Evolutionary conservation across 2,888 invertebrate species (phyloP).

Genomic region (Ophion slaviceki): DNA sequence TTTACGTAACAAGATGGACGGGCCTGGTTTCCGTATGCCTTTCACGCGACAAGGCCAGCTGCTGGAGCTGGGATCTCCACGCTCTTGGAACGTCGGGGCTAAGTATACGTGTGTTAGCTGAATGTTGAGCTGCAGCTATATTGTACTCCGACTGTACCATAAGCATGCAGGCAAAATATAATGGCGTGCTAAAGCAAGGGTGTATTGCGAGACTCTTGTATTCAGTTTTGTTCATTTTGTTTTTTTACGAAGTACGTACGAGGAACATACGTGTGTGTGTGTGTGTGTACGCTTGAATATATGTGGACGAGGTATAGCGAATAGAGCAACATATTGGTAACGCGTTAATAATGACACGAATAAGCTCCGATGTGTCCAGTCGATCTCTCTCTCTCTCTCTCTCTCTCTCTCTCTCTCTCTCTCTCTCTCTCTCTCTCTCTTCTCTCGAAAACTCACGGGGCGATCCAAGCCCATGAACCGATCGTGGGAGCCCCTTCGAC

Average conservation of each 20-base stretch:
- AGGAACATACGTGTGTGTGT: not conserved
- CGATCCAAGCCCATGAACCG: conserved; percentile 77
- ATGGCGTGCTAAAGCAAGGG: conserved; percentile 45
- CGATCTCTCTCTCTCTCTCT: conserved; percentile 16
- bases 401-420: conserved; percentile 7
- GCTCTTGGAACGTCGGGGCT: conserved; percentile 59
- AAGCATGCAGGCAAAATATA: conserved; percentile 13
- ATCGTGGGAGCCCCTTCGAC: conserved; percentile 78
- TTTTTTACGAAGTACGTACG: not conserved
- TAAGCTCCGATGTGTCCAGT: conserved; percentile 63
- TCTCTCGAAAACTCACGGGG: conserved; percentile 30
- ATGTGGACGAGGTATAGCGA: conserved; percentile 45
- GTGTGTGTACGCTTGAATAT: conserved; percentile 25
- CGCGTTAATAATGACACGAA: conserved; percentile 56
- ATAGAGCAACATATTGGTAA: conserved; percentile 54
- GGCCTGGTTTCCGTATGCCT: conserved; percentile 81
- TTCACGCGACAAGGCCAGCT: conserved; percentile 81
- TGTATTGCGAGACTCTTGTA: conserved; percentile 44
- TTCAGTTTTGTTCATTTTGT: conserved; percentile 21
- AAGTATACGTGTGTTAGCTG: conserved; percentile 65
- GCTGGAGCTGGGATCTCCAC: conserved; percentile 65
- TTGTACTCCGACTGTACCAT: conserved; percentile 26
- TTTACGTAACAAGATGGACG: conserved; percentile 83
- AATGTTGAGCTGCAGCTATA: conserved; percentile 53
- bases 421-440: conserved; percentile 7